Percentiles rank a stretch among this genome's conserved stretches.
phyloP scores from a whole-genome alignment of 2,888 invertebrate genomes.

The Arge pagana region DNA sequence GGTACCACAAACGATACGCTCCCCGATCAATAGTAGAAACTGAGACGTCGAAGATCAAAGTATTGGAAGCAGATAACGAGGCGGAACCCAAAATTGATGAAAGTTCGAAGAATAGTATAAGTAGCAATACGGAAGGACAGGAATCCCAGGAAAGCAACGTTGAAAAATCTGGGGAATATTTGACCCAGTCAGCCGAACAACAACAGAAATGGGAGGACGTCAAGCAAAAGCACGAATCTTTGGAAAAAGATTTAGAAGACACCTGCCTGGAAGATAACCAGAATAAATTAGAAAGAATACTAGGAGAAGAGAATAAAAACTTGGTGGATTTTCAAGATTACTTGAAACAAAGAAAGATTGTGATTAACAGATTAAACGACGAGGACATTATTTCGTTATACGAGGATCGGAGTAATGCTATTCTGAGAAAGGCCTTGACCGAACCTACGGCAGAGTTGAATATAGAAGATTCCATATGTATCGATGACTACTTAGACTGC shows the following conservation, averaged over 20 bases:
- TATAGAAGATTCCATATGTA: constrained; percentile 36
- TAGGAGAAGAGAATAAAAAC: constrained; percentile 45
- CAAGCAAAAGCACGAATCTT: constrained; percentile 41
- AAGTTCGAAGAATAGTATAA: not conserved
- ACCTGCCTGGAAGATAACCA: constrained; percentile 43
- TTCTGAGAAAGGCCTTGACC: constrained; percentile 36
- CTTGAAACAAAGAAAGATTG: constrained; percentile 50
- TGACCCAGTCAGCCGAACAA: constrained; percentile 38
- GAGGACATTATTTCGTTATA: constrained; percentile 50
- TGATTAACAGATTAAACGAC: constrained; percentile 49
- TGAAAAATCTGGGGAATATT: constrained; percentile 37
- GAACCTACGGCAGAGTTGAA: constrained; percentile 39
- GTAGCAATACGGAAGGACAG: not conserved
- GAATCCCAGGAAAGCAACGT: constrained; percentile 23
- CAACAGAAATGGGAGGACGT: constrained; percentile 46
- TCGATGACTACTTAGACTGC: constrained; percentile 45
- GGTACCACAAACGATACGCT: constrained; percentile 4
- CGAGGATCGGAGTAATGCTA: constrained; percentile 43
- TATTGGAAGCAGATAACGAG: constrained; percentile 23
- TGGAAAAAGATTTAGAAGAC: constrained; percentile 39
- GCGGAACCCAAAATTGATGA: not conserved
- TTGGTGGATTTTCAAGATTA: constrained; percentile 51
- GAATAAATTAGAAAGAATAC: constrained; percentile 43
- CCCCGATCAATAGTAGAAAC: constrained; percentile 22
- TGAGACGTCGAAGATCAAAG: constrained; percentile 20